phyloP scores from a whole-genome alignment of 2,888 invertebrate species.

The Cabera pusaria region DNA sequence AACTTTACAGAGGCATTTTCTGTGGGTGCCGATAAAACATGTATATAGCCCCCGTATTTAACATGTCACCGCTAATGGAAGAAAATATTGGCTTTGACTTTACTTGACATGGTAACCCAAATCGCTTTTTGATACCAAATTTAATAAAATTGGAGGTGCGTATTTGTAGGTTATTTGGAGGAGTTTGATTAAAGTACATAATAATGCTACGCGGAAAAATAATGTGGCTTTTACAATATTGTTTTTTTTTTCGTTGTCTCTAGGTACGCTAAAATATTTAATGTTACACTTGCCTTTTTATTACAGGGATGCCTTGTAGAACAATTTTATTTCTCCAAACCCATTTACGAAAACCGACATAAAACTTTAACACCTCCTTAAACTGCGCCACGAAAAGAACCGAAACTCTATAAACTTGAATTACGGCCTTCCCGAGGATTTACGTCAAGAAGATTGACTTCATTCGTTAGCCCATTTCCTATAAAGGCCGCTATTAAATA shows the following conservation, averaged over 20 bases:
- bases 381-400: constrained; percentile 48
- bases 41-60: constrained; percentile 47
- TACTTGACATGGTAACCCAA: constrained; percentile 54
- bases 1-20: constrained; percentile 54
- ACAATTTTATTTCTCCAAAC: constrained; percentile 4
- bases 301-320: no score
- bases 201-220: no score
- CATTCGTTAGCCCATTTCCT: constrained; percentile 68
- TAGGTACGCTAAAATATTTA: no score
- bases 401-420: constrained; percentile 74
- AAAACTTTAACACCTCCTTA: constrained; percentile 54
- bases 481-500: constrained; percentile 65
- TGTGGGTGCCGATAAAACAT: constrained; percentile 37
- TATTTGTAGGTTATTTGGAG: constrained; percentile 19
- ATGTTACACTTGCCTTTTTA: no score
- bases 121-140: constrained; percentile 50
- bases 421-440: constrained; percentile 70
- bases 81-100: constrained; percentile 48
- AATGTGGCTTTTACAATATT: no score
- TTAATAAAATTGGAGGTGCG: constrained; percentile 35
- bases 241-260: no score
- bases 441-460: constrained; percentile 72
- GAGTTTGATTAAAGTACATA: constrained; percentile 1
- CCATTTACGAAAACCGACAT: constrained; percentile 26
- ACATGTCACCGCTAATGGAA: constrained; percentile 62